phyloP scores from a whole-genome alignment of 2,888 invertebrate species.

The Sphaerophoria rueppellii region DNA sequence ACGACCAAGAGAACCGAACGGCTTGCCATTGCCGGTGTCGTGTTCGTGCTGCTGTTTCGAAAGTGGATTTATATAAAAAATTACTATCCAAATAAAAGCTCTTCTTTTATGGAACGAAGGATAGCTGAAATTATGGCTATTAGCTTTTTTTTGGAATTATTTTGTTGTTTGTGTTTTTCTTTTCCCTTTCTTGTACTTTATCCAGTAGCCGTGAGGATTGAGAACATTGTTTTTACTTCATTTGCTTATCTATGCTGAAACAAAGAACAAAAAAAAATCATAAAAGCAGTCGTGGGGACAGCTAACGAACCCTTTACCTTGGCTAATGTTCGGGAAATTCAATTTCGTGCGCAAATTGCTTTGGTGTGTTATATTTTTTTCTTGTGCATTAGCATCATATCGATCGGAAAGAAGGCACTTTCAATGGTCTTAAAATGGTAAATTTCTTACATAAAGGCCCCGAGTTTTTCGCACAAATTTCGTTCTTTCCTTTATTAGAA shows the following conservation, averaged over 20 bases:
- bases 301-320: neutral
- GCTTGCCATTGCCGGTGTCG: neutral
- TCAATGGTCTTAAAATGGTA: too few relatives aligned
- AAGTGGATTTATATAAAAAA: slow-evolving; percentile 54
- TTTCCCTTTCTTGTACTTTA: neutral
- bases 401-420: too few relatives aligned
- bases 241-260: slow-evolving; percentile 3
- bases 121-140: slow-evolving; percentile 52
- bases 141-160: slow-evolving; percentile 23
- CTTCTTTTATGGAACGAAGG: slow-evolving; percentile 50
- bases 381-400: too few relatives aligned
- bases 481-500: too few relatives aligned
- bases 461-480: too few relatives aligned
- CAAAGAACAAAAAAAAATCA: neutral
- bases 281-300: neutral
- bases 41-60: too few relatives aligned
- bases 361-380: too few relatives aligned
- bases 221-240: neutral
- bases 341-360: too few relatives aligned
- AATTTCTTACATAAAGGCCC: too few relatives aligned
- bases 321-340: neutral
- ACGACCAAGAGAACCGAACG: slow-evolving; percentile 10
- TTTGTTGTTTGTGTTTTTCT: slow-evolving; percentile 14
- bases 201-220: slow-evolving; percentile 23
- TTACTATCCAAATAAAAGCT: slow-evolving; percentile 28